Percentiles rank a stretch among this genome's conserved stretches.
Evolutionary conservation across 2,888 invertebrate genomes (phyloP).

Genomic region (Celastrina argiolus): DNA sequence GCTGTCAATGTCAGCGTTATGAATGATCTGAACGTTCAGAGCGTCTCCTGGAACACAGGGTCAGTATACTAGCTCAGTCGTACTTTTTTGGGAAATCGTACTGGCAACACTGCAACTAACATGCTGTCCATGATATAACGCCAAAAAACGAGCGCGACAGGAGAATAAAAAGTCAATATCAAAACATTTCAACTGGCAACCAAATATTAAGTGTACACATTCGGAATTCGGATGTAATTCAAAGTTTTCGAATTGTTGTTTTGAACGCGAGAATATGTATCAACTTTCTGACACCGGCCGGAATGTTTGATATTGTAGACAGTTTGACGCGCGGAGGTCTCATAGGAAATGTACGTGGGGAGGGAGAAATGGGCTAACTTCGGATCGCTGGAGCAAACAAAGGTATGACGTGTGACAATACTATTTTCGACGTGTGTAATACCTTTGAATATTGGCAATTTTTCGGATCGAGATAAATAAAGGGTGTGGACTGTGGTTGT

Average conservation of each 20-base stretch:
- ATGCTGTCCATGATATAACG: too few species aligned
- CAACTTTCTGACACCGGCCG: constrained; percentile 12
- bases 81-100: too few species aligned
- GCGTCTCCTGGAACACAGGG: too few species aligned
- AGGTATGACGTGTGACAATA: constrained; percentile 12
- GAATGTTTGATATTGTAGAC: constrained; percentile 4
- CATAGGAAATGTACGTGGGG: constrained; percentile 6
- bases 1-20: too few species aligned
- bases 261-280: neutral
- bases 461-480: neutral
- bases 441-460: neutral
- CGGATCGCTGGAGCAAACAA: constrained; percentile 9
- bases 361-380: neutral
- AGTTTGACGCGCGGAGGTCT: constrained; percentile 18
- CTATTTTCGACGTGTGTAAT: neutral
- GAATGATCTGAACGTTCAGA: too few species aligned
- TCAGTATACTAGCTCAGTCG: too few species aligned
- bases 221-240: neutral
- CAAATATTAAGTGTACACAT: neutral
- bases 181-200: neutral
- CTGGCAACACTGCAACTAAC: too few species aligned
- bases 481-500: too few species aligned
- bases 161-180: neutral
- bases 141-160: too few species aligned
- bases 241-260: neutral